Evolutionary conservation across 2,797 vertebrate genomes (phyloP).

Genomic region (Helostoma temminkii): DNA sequence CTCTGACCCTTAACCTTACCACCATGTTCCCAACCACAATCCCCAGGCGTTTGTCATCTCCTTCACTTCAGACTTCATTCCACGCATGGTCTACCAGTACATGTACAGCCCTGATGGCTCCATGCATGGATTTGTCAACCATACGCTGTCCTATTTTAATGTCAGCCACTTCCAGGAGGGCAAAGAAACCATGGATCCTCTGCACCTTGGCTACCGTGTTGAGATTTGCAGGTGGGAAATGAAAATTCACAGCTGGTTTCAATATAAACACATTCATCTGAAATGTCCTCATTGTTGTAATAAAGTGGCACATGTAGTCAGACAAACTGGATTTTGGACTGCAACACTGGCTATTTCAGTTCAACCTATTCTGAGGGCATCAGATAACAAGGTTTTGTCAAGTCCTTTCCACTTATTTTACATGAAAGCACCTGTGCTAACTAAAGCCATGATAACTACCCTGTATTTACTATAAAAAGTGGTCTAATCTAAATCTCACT

Average conservation of each 20-base stretch:
- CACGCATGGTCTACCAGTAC: constrained; percentile 97
- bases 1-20: constrained; percentile 10
- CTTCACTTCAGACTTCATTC: constrained; percentile 99
- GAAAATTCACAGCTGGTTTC: background rate
- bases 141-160: constrained; percentile 97
- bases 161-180: constrained; percentile 95
- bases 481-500: too few relatives aligned
- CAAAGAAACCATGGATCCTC: constrained; percentile 88
- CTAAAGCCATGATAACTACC: too few relatives aligned
- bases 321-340: too few relatives aligned
- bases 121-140: constrained; percentile 98
- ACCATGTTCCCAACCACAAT: constrained; percentile 2
- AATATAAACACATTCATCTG: too few relatives aligned
- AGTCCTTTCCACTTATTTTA: too few relatives aligned
- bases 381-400: too few relatives aligned
- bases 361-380: too few relatives aligned
- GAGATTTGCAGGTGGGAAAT: constrained; percentile 92
- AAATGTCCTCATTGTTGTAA: too few relatives aligned
- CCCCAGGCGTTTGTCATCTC: constrained; percentile 97
- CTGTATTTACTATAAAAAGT: too few relatives aligned
- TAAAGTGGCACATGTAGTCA: too few relatives aligned
- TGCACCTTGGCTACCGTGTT: constrained; percentile 88
- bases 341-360: too few relatives aligned
- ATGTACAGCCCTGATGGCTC: constrained; percentile 96
- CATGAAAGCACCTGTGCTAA: too few relatives aligned